Conservation (phyloP, 2,797 vertebrate species). For the Prunella strophiata region DNA sequence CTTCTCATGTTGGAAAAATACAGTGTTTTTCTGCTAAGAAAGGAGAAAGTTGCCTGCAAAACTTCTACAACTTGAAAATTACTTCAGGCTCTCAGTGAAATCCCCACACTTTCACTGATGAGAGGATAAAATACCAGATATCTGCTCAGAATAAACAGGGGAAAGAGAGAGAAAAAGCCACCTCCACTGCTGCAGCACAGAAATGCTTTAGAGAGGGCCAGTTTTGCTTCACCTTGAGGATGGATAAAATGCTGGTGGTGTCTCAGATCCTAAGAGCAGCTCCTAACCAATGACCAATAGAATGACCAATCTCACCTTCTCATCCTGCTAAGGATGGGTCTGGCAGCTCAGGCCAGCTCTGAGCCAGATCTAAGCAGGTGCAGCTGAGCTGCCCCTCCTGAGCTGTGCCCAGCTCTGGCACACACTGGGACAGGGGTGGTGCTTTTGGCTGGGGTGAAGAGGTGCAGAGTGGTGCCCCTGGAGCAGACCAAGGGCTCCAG, state of each 20-base stretch:
- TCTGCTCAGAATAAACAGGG: not conserved
- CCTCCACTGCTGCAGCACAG: not conserved
- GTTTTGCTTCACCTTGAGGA: not conserved
- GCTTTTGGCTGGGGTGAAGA: not conserved
- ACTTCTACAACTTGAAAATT: conserved; percentile 37
- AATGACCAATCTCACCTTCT: not conserved
- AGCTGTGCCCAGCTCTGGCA: not conserved
- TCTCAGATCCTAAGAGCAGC: not conserved
- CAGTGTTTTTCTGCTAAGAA: not conserved
- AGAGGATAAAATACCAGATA: not conserved
- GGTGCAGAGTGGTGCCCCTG: not conserved
- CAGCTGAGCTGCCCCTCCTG: not conserved
- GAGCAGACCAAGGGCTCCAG: not conserved
- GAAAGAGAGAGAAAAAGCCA: conserved; percentile 13
- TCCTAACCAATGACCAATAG: not conserved
- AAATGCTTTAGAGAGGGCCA: not conserved
- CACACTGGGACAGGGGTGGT: not conserved
- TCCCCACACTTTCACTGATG: not conserved
- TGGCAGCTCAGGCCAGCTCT: not conserved
- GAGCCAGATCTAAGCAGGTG: not conserved
- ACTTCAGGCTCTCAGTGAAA: conserved; percentile 21
- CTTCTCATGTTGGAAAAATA: conserved; percentile 27
- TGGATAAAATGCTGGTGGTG: not conserved
- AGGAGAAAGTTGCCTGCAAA: conserved; percentile 28
- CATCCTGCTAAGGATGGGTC: not conserved